Evolutionary conservation across 2,888 invertebrate species (phyloP), one percentile per base, ranked within the genome.

Genomic region (Tuta absoluta): DNA sequence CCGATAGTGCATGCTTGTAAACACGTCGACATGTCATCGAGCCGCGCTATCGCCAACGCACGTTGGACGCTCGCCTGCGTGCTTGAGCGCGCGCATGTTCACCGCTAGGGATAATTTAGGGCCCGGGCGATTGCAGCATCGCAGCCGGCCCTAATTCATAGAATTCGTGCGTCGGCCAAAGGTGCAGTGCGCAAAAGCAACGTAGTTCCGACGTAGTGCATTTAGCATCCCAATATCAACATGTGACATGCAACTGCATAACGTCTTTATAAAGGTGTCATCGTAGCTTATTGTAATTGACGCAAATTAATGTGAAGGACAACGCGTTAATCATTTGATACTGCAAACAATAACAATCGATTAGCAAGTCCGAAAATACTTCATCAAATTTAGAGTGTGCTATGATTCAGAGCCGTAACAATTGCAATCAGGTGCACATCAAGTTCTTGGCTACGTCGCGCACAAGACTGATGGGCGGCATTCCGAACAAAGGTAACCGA

Each of bases 181-280:
- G 77, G 85, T 84, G 85, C 86, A 84, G 85, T 87, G 86, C 82
- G 86, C 87, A 86, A 85, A 84, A 82, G 70, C 71, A 75, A 81
- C 80, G 79, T 73, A 76, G 67, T 70, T 69, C 71, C 69, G 74
- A 84, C 79, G 79, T 81, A 80, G 82, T n/a, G n/a, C n/a, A 78
- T 76, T n/a, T n/a, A n/a, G 77, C 73, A 75, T 75, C 74, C 75
- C 69, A 68, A 75, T 72, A 68, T 74, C 69, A 75, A 73, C 76
- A 78, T 77, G 75, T 79, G 76, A 82, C 81, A 82, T 69, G 71
- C 71, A 68, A 71, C 75, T 73, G 73, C 75, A 72, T 33, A 57
- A 37, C 58, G 33, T 56, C 56, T 33, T 23, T 21, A 56, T 56
- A 17, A 33, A 33, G 17, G n/a, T 56, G 56, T 56, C 28, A 33